Conservation (phyloP, 2,888 invertebrate genomes). For the Idaea straminata region DNA sequence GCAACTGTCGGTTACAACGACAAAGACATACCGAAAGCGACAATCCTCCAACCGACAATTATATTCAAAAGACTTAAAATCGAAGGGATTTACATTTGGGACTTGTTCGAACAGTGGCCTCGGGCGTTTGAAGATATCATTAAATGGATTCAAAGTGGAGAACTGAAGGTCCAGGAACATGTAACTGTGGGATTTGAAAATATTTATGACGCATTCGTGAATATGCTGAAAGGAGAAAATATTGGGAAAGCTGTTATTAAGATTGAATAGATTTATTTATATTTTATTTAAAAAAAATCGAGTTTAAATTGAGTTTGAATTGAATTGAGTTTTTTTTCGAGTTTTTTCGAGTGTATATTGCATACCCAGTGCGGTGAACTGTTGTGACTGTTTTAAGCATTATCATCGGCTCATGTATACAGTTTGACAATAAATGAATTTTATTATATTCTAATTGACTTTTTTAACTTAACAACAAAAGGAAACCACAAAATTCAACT, state of each 20-base stretch:
- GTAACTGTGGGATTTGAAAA: slow-evolving; percentile 83
- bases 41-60: slow-evolving; percentile 69
- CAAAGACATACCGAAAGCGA: slow-evolving; percentile 17
- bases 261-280: slow-evolving; percentile 29
- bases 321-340: too few species aligned
- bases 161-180: slow-evolving; percentile 81
- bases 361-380: too few species aligned
- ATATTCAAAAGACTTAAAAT: slow-evolving; percentile 76
- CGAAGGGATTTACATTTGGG: slow-evolving; percentile 63
- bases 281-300: too few species aligned
- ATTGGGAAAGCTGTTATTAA: slow-evolving; percentile 80
- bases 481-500: too few species aligned
- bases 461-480: too few species aligned
- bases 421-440: too few species aligned
- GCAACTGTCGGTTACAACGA: slow-evolving; percentile 74
- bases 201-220: slow-evolving; percentile 81
- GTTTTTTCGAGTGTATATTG: too few species aligned
- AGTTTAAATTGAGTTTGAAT: too few species aligned
- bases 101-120: slow-evolving; percentile 73
- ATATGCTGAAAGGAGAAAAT: slow-evolving; percentile 47
- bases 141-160: slow-evolving; percentile 71
- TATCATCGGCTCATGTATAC: too few species aligned
- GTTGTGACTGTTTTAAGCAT: too few species aligned
- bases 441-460: too few species aligned
- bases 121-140: slow-evolving; percentile 67